Conservation (phyloP, 2,888 invertebrate genomes). For the Sminthurides aquaticus region DNA sequence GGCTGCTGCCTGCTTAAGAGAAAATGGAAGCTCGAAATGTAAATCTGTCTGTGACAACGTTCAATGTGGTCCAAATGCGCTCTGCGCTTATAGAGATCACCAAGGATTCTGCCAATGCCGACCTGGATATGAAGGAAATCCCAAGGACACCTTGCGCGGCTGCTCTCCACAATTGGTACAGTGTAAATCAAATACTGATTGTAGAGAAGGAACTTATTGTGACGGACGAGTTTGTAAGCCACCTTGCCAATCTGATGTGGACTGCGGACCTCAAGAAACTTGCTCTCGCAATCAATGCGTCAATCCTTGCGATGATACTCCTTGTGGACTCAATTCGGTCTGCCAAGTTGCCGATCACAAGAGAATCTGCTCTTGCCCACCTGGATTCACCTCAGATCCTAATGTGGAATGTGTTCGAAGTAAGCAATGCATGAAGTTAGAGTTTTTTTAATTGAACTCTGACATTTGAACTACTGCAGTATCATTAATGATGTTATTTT, state of each 20-base stretch:
- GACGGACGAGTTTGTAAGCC: constrained; percentile 72
- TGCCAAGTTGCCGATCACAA: constrained; percentile 65
- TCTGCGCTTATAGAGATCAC: constrained; percentile 70
- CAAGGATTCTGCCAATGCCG: constrained; percentile 70
- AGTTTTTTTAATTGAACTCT: background rate
- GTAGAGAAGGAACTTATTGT: constrained; percentile 71
- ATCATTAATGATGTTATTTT: background rate
- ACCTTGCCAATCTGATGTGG: constrained; percentile 67
- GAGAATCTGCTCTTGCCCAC: constrained; percentile 73
- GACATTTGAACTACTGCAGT: no score
- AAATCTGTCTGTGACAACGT: constrained; percentile 71
- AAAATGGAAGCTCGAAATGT: constrained; percentile 69
- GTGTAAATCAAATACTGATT: constrained; percentile 65
- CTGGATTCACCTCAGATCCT: constrained; percentile 76
- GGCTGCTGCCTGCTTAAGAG: constrained; percentile 66
- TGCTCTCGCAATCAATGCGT: constrained; percentile 75
- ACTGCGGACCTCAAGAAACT: constrained; percentile 70
- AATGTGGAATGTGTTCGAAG: constrained; percentile 76
- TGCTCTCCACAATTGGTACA: constrained; percentile 67
- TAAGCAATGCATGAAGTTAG: no score
- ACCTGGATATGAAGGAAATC: constrained; percentile 68
- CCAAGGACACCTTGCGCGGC: constrained; percentile 60
- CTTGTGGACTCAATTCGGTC: constrained; percentile 67
- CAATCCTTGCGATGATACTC: constrained; percentile 66
- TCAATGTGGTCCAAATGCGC: constrained; percentile 73